These are phyloP conservation scores for Austrolebias charrua DNA, from an alignment of 2,797 vertebrate species.

Conservation along the genomic window DNA sequence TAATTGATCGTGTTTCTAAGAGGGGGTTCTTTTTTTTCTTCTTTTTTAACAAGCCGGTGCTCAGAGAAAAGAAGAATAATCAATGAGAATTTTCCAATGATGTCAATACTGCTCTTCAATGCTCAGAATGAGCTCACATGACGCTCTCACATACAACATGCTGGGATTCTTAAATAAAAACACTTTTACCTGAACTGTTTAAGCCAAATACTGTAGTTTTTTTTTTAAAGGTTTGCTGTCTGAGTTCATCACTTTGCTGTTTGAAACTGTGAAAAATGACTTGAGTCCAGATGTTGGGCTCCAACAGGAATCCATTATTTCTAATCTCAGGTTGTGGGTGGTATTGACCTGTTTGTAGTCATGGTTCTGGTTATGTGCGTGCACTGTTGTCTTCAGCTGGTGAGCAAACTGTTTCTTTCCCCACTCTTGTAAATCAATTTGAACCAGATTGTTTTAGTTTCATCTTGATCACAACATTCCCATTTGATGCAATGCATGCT, in stretches of 20 bases:
- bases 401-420: slow-evolving; percentile 16
- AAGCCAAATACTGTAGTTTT: neutral
- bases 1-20: slow-evolving; percentile 83
- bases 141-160: slow-evolving; percentile 10
- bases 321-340: slow-evolving; percentile 67
- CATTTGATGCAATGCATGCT: slow-evolving; percentile 14
- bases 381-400: slow-evolving; percentile 59
- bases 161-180: slow-evolving; percentile 2
- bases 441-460: slow-evolving; percentile 32
- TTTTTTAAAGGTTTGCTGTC: slow-evolving; percentile 9
- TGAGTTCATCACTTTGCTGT: slow-evolving; percentile 25
- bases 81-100: slow-evolving; percentile 79
- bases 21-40: slow-evolving; percentile 72
- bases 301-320: slow-evolving; percentile 70
- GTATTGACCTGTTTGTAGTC: slow-evolving; percentile 72
- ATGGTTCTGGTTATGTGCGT: slow-evolving; percentile 58
- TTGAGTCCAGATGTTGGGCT: slow-evolving; percentile 52
- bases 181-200: neutral
- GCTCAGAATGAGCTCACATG: slow-evolving; percentile 43
- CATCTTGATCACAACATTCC: slow-evolving; percentile 31
- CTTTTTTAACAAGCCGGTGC: slow-evolving; percentile 71
- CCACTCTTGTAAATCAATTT: slow-evolving; percentile 29
- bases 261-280: slow-evolving; percentile 17
- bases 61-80: slow-evolving; percentile 78
- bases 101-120: slow-evolving; percentile 65